These are phyloP conservation scores for Corythornis madagascariensis DNA, from an alignment of 2,113 vertebrate species.

Conservation along the genomic window DNA sequence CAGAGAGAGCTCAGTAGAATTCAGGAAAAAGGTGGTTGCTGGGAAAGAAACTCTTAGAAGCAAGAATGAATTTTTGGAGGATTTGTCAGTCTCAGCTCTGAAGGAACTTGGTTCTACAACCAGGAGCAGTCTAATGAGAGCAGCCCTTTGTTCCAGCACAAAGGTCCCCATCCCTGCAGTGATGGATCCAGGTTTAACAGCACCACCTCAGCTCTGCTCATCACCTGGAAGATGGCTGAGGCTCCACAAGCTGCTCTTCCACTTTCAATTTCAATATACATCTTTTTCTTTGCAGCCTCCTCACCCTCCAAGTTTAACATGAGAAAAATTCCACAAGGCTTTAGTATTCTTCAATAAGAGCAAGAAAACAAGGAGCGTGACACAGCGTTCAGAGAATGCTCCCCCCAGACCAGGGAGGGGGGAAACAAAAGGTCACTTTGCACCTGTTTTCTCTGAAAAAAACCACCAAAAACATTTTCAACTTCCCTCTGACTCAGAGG, in stretches of 20 bases:
- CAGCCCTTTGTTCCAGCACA: not conserved
- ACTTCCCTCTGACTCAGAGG: not conserved
- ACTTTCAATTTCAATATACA: not conserved
- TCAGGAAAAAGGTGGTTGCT: not conserved
- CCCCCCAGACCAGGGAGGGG: not conserved
- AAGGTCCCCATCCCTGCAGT: not conserved
- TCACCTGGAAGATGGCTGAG: not conserved
- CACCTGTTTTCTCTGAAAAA: slow-evolving; percentile 16
- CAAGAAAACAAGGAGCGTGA: slow-evolving; percentile 14
- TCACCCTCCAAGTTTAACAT: not conserved
- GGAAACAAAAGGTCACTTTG: not conserved
- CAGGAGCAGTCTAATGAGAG: not conserved
- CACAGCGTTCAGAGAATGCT: not conserved
- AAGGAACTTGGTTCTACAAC: not conserved
- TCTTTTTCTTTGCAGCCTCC: not conserved
- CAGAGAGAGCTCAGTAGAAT: not conserved
- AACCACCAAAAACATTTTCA: not conserved
- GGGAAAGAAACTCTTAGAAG: not conserved
- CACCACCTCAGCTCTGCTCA: not conserved
- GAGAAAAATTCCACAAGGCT: slow-evolving; percentile 5
- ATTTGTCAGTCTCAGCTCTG: not conserved
- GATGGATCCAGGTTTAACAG: not conserved
- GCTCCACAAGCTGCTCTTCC: not conserved
- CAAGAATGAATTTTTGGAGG: not conserved
- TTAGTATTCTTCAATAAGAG: not conserved